These are phyloP conservation scores for Oceanodroma tethys DNA, from an alignment of 2,113 vertebrate species.

Conservation along the genomic window DNA sequence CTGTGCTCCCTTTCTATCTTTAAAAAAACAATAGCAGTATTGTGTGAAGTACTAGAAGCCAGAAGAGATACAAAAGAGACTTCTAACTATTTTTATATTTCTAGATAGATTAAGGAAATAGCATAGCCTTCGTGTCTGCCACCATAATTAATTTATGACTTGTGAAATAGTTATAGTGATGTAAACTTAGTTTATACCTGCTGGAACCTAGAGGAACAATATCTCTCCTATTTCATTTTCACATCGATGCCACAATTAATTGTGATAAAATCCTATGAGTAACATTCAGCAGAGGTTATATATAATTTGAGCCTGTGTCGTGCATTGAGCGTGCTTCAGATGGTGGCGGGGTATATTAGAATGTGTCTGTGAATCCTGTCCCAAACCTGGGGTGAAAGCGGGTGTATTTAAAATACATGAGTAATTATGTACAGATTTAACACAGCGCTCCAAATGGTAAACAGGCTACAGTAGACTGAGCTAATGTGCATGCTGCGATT, in stretches of 20 bases:
- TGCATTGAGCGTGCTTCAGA: background rate
- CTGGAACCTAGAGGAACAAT: background rate
- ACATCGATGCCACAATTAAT: background rate
- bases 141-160: background rate
- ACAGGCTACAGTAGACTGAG: background rate
- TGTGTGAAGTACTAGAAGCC: background rate
- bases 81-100: background rate
- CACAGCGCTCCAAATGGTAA: background rate
- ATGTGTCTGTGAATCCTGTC: background rate
- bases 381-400: background rate
- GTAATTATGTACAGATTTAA: background rate
- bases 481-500: background rate
- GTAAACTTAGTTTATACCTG: background rate
- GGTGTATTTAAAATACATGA: background rate
- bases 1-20: background rate
- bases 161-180: background rate
- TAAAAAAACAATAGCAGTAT: background rate
- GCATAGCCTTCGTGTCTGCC: background rate
- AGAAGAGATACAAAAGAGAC: background rate
- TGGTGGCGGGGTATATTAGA: background rate
- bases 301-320: background rate
- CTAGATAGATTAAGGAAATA: background rate
- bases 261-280: background rate
- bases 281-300: background rate
- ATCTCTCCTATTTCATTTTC: background rate